Conservation (phyloP, 2,113 vertebrate species). For the Tachysurus vachellii region DNA sequence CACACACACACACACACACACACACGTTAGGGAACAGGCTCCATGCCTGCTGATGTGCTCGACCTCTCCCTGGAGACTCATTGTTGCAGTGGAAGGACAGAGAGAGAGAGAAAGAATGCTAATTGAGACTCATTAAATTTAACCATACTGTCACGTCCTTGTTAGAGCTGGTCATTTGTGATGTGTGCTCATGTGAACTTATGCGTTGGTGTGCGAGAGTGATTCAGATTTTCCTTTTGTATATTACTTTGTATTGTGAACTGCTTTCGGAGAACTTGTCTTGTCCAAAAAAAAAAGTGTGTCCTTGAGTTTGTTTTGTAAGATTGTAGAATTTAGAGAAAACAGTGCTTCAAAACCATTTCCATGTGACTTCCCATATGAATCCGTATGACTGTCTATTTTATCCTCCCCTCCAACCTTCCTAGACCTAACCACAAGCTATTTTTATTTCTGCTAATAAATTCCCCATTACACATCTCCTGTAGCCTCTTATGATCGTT, state of each 20-base stretch:
- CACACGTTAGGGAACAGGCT: slow-evolving; percentile 1
- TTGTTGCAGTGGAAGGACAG: slow-evolving; percentile 39
- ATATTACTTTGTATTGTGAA: no score
- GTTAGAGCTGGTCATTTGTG: slow-evolving; percentile 40
- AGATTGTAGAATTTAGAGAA: not conserved
- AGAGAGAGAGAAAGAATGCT: slow-evolving; percentile 49
- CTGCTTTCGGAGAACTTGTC: not conserved
- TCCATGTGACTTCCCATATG: not conserved
- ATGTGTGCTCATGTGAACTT: slow-evolving; percentile 26
- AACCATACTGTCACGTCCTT: slow-evolving; percentile 31
- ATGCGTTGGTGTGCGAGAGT: slow-evolving; percentile 4
- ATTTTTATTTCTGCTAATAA: slow-evolving; percentile 4
- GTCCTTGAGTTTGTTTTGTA: not conserved
- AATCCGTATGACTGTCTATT: not conserved
- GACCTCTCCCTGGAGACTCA: slow-evolving; percentile 50
- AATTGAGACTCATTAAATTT: slow-evolving; percentile 52
- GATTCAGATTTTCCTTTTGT: slow-evolving; percentile 20
- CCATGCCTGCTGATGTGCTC: slow-evolving; percentile 38
- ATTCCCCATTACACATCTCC: slow-evolving; percentile 15
- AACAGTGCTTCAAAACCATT: not conserved
- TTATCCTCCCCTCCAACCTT: not conserved
- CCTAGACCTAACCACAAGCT: not conserved
- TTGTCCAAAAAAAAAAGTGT: not conserved
- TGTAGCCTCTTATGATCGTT: slow-evolving; percentile 22
- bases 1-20: not conserved